Conservation (phyloP, 30 jellyfish, hydroid and myxozoan genomes). For the Phacellophora camtschatica region DNA sequence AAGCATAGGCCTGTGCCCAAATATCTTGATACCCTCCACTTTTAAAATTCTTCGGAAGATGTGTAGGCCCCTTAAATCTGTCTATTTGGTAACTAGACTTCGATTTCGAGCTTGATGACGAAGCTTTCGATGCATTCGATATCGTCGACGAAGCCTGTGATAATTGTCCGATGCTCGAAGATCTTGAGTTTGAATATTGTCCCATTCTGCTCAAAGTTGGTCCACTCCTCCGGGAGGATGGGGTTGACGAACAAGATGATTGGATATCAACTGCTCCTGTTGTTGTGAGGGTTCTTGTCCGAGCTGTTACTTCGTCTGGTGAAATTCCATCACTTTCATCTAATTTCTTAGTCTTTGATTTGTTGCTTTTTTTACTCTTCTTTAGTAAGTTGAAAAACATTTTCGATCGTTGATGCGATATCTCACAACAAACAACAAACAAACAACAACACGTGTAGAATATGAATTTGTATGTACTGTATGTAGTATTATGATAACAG, state of each 20-base stretch:
- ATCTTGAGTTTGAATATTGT: constrained; percentile 5
- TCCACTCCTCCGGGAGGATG: not conserved
- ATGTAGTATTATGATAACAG: too few relatives aligned
- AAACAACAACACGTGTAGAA: too few relatives aligned
- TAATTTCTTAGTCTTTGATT: not conserved
- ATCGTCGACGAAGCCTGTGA: constrained; percentile 44
- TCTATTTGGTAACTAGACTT: constrained; percentile 43
- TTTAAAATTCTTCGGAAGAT: constrained; percentile 17
- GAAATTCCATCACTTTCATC: not conserved
- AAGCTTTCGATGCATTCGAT: not conserved
- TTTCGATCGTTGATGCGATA: too few relatives aligned
- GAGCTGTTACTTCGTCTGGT: too few relatives aligned
- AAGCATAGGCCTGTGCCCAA: constrained; percentile 78
- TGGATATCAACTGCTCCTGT: not conserved
- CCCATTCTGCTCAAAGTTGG: constrained; percentile 6
- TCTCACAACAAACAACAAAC: too few relatives aligned
- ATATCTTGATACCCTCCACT: constrained; percentile 36
- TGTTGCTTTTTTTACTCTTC: not conserved
- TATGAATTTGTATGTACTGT: too few relatives aligned
- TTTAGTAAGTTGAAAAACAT: constrained; percentile 11
- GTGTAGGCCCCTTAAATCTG: constrained; percentile 47
- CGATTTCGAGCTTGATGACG: constrained; percentile 4
- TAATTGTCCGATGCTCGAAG: constrained; percentile 43
- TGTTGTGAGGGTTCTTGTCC: not conserved
- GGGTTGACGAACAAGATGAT: constrained; percentile 3